Base-by-base conservation (phyloP, 2,888 invertebrate species). In the Clunio marinus region DNA sequence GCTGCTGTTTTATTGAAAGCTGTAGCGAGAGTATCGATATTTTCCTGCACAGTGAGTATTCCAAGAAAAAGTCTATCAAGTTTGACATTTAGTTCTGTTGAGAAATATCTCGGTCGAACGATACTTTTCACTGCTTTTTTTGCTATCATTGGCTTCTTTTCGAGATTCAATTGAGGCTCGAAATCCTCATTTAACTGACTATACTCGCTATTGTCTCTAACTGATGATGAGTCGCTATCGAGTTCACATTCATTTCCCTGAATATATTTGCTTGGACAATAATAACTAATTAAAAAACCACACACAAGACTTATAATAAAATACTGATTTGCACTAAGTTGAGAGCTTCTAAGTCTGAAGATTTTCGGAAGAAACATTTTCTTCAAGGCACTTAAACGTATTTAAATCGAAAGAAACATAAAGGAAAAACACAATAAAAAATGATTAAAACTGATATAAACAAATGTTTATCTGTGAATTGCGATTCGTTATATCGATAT, bases 41-140 rank as follows among this genome's bases (percentile, higher is more conserved):
- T 88, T 62, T 86, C 86, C 73, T 87, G 86, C 1, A 87, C 86
- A 17, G 90, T 91, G 74, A 96, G 81, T 37, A 96, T 88, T 17
- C 90, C 94, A 32, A 94, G 86, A 75, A 96, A 90, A 13, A 96
- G 77, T 75, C 92, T 72, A 93, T 93, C 92, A 72, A 93, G 92
- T 70, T 90, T 84, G 73, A 97, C 96, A 17, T 95, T 96, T 68
- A 98, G 83, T 77, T 98, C 98, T 0, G 96, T 94, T 59, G 93
- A 93, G 76, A 94, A 96, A 81, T 95, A 98, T 22, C 96, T 83
- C 1, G 96, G 95, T 1, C 97, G 84, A 67, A 89, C 83, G 71
- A 92, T 82, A 72, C 85, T 83, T 74, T 85, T 84, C 10, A 83
- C 81, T 71, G 15, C 75, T 73, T 79, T 80, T 72, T 80, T 80